Base-by-base conservation (phyloP, 1,140 invertebrate genomes). In the Battus philenor region DNA sequence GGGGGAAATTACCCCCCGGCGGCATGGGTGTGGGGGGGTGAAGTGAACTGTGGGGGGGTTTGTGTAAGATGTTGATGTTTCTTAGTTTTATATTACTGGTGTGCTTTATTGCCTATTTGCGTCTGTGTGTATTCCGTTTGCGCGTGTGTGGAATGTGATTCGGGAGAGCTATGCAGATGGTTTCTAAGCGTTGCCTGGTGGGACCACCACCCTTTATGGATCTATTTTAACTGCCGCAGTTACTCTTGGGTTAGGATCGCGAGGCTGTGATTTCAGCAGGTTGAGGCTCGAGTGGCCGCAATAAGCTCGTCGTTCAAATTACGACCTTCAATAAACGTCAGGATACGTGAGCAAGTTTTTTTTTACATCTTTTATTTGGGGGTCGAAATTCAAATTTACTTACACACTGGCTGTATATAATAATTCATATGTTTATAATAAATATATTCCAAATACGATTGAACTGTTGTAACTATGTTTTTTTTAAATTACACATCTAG, bases 71-170 rank as follows among this genome's bases (percentile, higher is more conserved):
- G 79, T 81, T 83, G 79, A 83, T 83, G 79, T 81, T 84, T 81
- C 79, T 84, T 84, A 84, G 79, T 84, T 84, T 84, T 84, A 84
- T 84, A 84, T 84, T 81, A 84, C 77, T 67, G 61, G 51, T 51
- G 71, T 80, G 76, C 74, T 81, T 80, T 79, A 84, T 84, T 78
- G 75, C 73, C 73, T 79, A 78, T 81, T 80, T 78, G 70, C 67
- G 75, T 77, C 70, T 65, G 75, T 82, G 73, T 66, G 65, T 51
- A 52, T 48, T 47, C 48, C 56, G 51, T 50, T 50, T 58, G 62
- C 72, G 68, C 69, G 62, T 56, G 61, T 57, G 57, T 56, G 56
- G 26, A 47, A 54, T 52, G 54, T 50, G 59, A 50, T 36, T 30
- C 26, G 48, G 50, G 52, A 57, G 57, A 65, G 62, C 63, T 80